Base-by-base conservation (phyloP, 2,888 invertebrate species). In the Cinara cedri region DNA sequence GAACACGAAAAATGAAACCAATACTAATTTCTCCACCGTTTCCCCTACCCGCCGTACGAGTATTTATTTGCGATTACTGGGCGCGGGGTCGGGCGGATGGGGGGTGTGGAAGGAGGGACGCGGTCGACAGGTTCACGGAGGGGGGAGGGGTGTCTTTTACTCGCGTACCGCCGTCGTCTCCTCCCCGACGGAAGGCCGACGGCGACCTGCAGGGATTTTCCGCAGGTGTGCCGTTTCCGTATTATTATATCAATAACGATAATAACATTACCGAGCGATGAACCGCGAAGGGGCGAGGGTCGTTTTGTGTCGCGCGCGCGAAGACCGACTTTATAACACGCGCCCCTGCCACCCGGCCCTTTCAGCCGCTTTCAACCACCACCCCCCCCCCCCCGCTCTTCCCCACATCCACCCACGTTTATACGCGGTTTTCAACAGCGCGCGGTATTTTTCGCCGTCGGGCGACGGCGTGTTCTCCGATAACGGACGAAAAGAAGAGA, bases 191-290 rank as follows among this genome's bases (percentile, higher is more conserved):
- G n/a, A n/a, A n/a, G n/a, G 19, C 3, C 16, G n/a, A n/a, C 24
- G 26, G n/a, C n/a, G 14, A 62, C 49, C 3, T 19, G 46, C 19
- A 8, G 21, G 0, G 34, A 21, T 51, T 63, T 21, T n/a, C n/a
- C 9, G 34, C 63, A 63, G 72, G 62, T 62, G 60, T n/a, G n/a
- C n/a, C 16, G 21, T 16, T 34, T 34, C 34, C 34, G 3, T 34
- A 4, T 4, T 6, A 34, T 34, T 34, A 34, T 34, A 34, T 62
- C 62, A 72, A n/a, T 72, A 72, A 51, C 51, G 54, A 51, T 74
- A 54, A 74, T 63, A 26, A 63, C n/a, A n/a, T 63, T 54, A 63
- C 63, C 19, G 34, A 49, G 26, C 21, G 21, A 34, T 14, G 70
- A 19, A 34, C 3, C 34, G 34, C 16, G 57, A 60, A 14, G 24